Evolutionary conservation across 2,888 invertebrate species (phyloP), one percentile per base, ranked within the genome.

Genomic region (Drosophila limbata): DNA sequence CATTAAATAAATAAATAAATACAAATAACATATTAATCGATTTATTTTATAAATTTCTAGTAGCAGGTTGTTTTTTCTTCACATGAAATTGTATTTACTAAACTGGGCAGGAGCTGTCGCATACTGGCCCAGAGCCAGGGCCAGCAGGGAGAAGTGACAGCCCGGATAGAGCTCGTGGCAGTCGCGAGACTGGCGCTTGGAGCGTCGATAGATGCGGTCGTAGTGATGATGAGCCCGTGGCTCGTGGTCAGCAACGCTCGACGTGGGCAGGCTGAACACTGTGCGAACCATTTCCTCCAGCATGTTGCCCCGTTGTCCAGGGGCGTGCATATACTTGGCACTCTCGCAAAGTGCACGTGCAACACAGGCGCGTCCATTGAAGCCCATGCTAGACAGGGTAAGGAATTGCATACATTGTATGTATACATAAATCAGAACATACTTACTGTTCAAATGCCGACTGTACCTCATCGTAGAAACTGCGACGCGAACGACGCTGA

Each of bases 291-390:
- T 94, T 91, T 96, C 95, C 76, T 96, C 94, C 1, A 95, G 91
- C 93, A 96, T 94, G 61, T 95, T 95, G 13, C 93, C 94, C 11
- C 94, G 94, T 0, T 94, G 94, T 11, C 94, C 93, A 1, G 69
- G 37, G 1, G 61, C 56, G 10, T 72, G 67, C 37, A 96, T 93
- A 13, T 94, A 93, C 72, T 95, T 95, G 0, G 95, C 94, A 3
- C 95, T 95, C 89, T 96, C 96, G 90, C 96, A 96, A 0, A 96
- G 92, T 0, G 96, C 95, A 61, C 95, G 94, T 45, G 95, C 92
- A 42, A 96, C 93, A 87, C 96, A 96, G 8, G 94, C 93, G 52
- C 95, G 93, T 0, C 96, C 96, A 81, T 95, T 94, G 85, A 95
- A 95, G 0, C 96, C 96, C 95, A 96, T 96, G 69, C 96, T 96